These are phyloP conservation scores for Amphiura filiformis DNA, from an alignment of 35 echinoderm and acorn worm species.

Conservation along the genomic window DNA sequence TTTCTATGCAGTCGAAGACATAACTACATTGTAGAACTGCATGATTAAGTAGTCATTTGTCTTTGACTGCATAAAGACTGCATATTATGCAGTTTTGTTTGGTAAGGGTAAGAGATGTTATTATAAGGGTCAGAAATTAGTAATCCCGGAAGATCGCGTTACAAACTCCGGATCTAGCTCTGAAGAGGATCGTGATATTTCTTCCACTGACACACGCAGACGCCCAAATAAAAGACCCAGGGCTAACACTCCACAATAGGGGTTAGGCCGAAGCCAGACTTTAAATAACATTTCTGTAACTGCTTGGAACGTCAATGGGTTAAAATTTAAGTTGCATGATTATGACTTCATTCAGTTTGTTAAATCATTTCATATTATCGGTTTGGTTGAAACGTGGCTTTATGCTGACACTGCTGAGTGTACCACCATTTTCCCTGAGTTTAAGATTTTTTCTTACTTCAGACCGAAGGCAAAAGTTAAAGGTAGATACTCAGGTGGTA, in stretches of 20 bases:
- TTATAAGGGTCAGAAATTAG: neutral
- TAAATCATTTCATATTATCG: neutral
- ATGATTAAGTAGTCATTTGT: too few relatives aligned
- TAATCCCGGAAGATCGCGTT: neutral
- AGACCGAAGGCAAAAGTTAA: neutral
- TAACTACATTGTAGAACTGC: too few relatives aligned
- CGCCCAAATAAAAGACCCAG: neutral
- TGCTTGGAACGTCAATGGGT: neutral
- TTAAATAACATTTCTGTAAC: neutral
- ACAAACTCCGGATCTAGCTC: neutral
- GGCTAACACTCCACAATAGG: neutral
- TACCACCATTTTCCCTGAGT: neutral
- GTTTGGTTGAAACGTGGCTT: neutral
- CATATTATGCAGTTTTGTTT: too few relatives aligned
- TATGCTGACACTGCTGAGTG: neutral
- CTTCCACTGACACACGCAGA: neutral
- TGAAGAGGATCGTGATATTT: neutral
- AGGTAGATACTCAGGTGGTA: neutral
- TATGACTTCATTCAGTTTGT: neutral
- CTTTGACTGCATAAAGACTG: too few relatives aligned
- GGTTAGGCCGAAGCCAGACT: neutral
- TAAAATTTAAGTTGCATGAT: neutral
- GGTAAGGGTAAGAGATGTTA: conserved; percentile 1
- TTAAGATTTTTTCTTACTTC: neutral
- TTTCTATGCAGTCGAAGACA: too few relatives aligned